Conservation (phyloP, 2,888 invertebrate genomes). For the Aromia moschata region DNA sequence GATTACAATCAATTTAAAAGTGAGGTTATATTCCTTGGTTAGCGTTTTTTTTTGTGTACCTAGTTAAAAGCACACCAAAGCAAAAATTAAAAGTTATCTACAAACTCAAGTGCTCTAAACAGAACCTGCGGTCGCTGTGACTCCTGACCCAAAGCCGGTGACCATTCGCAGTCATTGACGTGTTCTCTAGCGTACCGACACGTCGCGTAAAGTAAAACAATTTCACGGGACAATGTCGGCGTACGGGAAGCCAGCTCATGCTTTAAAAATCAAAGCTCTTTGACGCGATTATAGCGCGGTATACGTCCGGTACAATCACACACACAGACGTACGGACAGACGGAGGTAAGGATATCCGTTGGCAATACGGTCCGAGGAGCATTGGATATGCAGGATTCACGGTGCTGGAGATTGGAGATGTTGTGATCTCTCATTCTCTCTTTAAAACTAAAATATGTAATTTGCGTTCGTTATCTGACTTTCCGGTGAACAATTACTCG, state of each 20-base stretch:
- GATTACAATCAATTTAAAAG: too few relatives aligned
- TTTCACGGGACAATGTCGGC: not conserved
- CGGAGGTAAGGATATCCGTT: slow-evolving; percentile 62
- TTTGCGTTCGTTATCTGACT: slow-evolving; percentile 9
- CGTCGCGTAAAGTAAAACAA: too few relatives aligned
- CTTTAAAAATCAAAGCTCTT: slow-evolving; percentile 17
- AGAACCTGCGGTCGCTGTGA: too few relatives aligned
- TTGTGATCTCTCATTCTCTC: not conserved
- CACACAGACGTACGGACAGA: slow-evolving; percentile 43
- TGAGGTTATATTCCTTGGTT: too few relatives aligned
- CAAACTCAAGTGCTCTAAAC: too few relatives aligned
- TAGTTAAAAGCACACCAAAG: too few relatives aligned
- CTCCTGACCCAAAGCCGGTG: too few relatives aligned
- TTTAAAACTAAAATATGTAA: slow-evolving; percentile 5
- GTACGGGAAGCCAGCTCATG: not conserved
- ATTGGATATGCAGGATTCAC: slow-evolving; percentile 61
- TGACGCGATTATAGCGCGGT: slow-evolving; percentile 27
- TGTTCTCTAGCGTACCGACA: too few relatives aligned
- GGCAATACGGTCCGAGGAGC: slow-evolving; percentile 62
- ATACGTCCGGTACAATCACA: slow-evolving; percentile 34
- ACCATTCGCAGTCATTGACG: too few relatives aligned
- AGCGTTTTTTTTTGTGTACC: too few relatives aligned
- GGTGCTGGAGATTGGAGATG: slow-evolving; percentile 49
- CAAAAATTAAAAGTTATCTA: too few relatives aligned
- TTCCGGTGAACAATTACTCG: slow-evolving; percentile 11